These are phyloP conservation scores for Trissolcus basalis DNA, from an alignment of 1,140 invertebrate species.

Conservation along the genomic window DNA sequence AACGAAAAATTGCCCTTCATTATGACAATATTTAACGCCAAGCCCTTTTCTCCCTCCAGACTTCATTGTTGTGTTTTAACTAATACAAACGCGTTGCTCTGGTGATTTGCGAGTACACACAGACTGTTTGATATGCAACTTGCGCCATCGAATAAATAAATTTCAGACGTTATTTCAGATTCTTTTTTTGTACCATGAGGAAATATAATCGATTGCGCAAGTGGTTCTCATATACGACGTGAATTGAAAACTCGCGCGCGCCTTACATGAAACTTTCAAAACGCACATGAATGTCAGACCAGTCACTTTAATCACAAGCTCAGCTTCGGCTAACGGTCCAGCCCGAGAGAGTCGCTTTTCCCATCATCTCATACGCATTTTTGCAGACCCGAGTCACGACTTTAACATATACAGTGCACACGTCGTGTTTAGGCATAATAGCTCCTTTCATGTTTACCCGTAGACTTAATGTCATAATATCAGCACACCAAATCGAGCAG, in stretches of 20 bases:
- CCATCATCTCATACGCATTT: constrained; percentile 50
- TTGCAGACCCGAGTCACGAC: constrained; percentile 48
- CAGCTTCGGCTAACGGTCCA: constrained; percentile 28
- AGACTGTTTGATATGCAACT: too few relatives aligned
- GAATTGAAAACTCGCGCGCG: constrained; percentile 12
- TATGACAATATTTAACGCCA: constrained; percentile 23
- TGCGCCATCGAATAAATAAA: too few relatives aligned
- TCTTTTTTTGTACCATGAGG: background rate
- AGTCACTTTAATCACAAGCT: constrained; percentile 20
- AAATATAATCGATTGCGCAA: background rate
- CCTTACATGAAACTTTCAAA: constrained; percentile 20
- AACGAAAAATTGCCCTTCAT: constrained; percentile 53
- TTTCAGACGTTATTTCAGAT: constrained; percentile 1
- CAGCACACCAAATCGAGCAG: constrained; percentile 30
- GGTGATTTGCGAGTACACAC: background rate
- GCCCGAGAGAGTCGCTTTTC: constrained; percentile 33
- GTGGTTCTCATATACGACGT: too few relatives aligned
- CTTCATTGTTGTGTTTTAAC: constrained; percentile 22
- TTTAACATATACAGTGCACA: constrained; percentile 49
- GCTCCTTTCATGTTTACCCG: constrained; percentile 49
- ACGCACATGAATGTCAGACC: constrained; percentile 20
- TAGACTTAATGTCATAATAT: constrained; percentile 57
- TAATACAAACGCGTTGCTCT: background rate
- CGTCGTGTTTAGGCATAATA: constrained; percentile 53
- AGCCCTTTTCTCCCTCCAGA: constrained; percentile 8